A percentile compares a stretch with the other conserved stretches of the same genome.
phyloP scores from a whole-genome alignment of 2,888 invertebrate genomes.

The Lycocerus yunnanus region DNA sequence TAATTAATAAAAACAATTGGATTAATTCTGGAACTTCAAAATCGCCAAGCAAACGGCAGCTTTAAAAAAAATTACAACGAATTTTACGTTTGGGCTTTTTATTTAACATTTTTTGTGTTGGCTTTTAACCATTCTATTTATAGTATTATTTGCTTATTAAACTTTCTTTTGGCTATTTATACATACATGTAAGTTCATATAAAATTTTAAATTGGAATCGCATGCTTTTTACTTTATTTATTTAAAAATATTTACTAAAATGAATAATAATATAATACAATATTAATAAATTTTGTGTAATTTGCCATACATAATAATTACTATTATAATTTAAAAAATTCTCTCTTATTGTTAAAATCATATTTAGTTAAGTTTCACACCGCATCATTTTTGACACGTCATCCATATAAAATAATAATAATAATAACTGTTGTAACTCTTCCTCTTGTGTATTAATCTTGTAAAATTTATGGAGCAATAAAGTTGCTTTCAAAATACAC shows the following conservation, averaged over 20 bases:
- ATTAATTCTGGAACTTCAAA: background rate
- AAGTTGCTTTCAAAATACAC: slow-evolving; percentile 50
- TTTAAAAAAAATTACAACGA: background rate
- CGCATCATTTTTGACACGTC: slow-evolving; percentile 1
- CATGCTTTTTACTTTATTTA: background rate
- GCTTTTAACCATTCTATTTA: background rate
- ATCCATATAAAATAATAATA: background rate
- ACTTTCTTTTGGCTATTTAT: background rate
- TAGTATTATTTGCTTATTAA: background rate
- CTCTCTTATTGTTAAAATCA: background rate
- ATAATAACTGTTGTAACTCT: slow-evolving; percentile 29
- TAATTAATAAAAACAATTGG: background rate
- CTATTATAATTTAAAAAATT: background rate
- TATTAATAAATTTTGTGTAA: background rate
- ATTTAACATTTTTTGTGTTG: background rate
- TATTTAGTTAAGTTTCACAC: slow-evolving; percentile 1
- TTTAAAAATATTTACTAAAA: background rate
- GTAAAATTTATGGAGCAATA: slow-evolving; percentile 49
- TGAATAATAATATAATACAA: background rate
- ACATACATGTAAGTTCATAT: background rate
- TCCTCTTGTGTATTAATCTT: slow-evolving; percentile 26
- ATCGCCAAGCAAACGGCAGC: background rate
- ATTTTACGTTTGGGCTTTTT: background rate
- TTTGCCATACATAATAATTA: background rate
- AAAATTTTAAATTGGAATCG: background rate